Evolutionary conservation across 2,113 vertebrate species (phyloP).

Genomic region (Vombatus ursinus): DNA sequence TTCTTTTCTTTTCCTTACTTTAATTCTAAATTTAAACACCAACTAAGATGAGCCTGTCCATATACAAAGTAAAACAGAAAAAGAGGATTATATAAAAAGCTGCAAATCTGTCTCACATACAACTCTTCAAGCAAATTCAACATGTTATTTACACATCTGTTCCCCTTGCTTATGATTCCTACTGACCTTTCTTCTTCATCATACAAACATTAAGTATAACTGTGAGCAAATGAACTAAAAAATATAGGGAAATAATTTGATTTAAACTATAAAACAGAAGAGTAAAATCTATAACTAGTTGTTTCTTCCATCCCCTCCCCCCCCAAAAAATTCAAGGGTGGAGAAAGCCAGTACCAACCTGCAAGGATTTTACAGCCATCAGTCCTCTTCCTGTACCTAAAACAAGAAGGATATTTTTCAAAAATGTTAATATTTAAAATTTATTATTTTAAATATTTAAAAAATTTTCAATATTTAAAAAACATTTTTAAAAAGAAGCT

Average conservation of each 20-base stretch:
- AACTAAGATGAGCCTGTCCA: not conserved
- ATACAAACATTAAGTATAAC: not conserved
- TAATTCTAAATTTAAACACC: not conserved
- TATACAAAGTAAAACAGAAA: not conserved
- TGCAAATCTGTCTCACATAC: not conserved
- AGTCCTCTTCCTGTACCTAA: conserved; percentile 94
- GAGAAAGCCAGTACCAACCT: conserved; percentile 80
- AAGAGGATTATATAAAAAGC: not conserved
- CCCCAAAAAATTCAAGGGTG: not conserved
- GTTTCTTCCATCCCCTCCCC: too few relatives aligned
- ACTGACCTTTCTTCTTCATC: not conserved
- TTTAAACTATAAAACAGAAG: conserved; percentile 10
- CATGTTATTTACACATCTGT: not conserved
- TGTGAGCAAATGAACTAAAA: not conserved
- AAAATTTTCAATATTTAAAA: too few relatives aligned
- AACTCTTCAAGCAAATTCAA: not conserved
- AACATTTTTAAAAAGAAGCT: too few relatives aligned
- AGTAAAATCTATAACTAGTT: not conserved
- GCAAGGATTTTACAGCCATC: conserved; percentile 84
- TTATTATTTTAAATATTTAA: too few relatives aligned
- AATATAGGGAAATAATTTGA: not conserved
- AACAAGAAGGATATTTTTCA: conserved; percentile 8
- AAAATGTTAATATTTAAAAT: too few relatives aligned
- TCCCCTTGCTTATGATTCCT: not conserved
- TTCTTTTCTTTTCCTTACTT: not conserved